Evolutionary conservation across 2,113 vertebrate species (phyloP).

Genomic region (Benitochromis conjunctus): DNA sequence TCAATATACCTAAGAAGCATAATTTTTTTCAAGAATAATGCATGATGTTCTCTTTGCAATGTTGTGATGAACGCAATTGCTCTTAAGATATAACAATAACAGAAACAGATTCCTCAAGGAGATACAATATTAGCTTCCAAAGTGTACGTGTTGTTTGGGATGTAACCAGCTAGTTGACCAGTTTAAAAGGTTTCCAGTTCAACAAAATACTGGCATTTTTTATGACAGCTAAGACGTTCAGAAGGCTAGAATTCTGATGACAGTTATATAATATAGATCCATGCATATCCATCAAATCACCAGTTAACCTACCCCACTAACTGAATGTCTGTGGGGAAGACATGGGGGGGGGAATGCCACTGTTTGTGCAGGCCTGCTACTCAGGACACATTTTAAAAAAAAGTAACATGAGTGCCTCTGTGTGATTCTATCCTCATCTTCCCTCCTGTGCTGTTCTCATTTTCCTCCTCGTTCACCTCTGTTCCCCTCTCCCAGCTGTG

Average conservation of each 20-base stretch:
- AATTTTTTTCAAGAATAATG: background rate
- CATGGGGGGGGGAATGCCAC: background rate
- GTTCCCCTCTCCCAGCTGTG: background rate
- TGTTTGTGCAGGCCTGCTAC: background rate
- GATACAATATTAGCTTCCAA: background rate
- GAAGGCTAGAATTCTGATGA: background rate
- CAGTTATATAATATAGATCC: background rate
- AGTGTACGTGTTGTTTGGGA: background rate
- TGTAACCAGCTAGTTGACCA: background rate
- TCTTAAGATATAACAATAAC: background rate
- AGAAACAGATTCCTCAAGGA: background rate
- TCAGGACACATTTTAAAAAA: background rate
- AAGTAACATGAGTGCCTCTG: background rate
- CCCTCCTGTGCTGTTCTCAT: background rate
- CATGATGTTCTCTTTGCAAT: background rate
- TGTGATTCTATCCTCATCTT: background rate
- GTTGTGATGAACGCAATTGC: background rate
- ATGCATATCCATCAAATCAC: background rate
- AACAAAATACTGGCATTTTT: no score
- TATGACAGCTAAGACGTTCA: background rate
- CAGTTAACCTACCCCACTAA: background rate
- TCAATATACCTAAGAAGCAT: background rate
- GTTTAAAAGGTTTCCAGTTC: background rate
- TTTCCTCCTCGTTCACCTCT: background rate
- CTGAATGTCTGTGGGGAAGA: background rate